Percentiles rank a stretch among this genome's conserved stretches.
Evolutionary conservation across 2,797 vertebrate genomes (phyloP).

Genomic region (Anguilla marmorata): DNA sequence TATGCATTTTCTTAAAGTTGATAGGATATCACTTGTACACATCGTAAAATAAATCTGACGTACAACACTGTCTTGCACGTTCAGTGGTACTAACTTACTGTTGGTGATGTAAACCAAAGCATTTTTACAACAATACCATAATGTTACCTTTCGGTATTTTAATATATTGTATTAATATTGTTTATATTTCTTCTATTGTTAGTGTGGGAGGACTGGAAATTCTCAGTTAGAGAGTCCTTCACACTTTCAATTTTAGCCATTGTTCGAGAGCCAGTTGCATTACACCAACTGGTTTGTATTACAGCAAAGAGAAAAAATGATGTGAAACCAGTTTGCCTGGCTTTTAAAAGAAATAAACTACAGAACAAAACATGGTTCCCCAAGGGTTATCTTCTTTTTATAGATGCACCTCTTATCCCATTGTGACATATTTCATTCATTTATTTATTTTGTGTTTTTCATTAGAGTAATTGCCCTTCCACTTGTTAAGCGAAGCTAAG

Average conservation of each 20-base stretch:
- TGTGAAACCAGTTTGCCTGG: not conserved
- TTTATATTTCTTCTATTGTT: not conserved
- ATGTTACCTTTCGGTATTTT: not conserved
- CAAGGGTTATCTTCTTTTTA: not conserved
- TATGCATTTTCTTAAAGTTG: not conserved
- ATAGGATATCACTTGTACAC: not conserved
- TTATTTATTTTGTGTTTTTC: not conserved
- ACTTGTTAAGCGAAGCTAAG: not conserved
- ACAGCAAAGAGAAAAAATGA: not conserved
- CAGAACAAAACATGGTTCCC: not conserved
- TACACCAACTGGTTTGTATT: not conserved
- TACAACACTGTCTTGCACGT: not conserved
- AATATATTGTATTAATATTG: not conserved
- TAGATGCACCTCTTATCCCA: not conserved
- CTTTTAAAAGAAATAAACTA: not conserved
- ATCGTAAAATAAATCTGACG: not conserved
- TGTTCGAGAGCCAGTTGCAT: not conserved
- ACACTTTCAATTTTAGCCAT: not conserved
- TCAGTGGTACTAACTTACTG: not conserved
- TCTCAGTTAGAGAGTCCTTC: not conserved
- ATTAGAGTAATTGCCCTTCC: not conserved
- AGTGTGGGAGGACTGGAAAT: not conserved
- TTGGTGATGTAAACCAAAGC: not conserved
- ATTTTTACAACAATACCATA: not conserved
- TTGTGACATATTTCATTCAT: not conserved